Base-by-base conservation (phyloP, 2,797 vertebrate genomes). In the Champsocephalus gunnari region DNA sequence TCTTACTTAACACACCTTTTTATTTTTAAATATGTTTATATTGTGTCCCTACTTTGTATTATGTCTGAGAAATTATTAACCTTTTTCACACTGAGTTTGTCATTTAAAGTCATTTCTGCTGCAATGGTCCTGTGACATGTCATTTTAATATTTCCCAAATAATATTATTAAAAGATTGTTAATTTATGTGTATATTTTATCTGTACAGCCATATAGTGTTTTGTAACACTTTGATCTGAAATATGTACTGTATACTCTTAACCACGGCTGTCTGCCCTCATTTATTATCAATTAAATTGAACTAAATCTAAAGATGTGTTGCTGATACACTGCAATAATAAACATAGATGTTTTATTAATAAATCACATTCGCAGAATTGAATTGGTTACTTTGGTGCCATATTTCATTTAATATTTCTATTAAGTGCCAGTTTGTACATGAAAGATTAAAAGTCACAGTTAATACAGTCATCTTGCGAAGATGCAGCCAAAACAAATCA, bases 281-380 rank as follows among this genome's bases (percentile, higher is more conserved):
- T 38, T 38, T 38, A 38, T 7, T 9, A 38, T 38, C 8, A 38
- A 38, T 38, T 9, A 8, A 38, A 38, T 7, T 38, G 6, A 38
- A 38, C 34, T 0, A 8, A 61, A 69, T 47, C n/a, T 3, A 19
- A 67, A 58, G 16, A 49, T 62, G 56, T 70, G 11, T 55, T 11
- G 5, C 32, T 34, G 19, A 41, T 38, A 51, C 48, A 67, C 72
- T 66, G 6, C 58, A 68, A 32, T 71, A 43, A 75, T 72, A 66
- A 54, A 58, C 72, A 64, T 53, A 38, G 57, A 48, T 49, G 19
- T 24, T 66, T 14, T 50, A 38, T 38, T 60, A 21, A 83, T 71
- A 76, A 79, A 79, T 32, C 5, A 21, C 58, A 32, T 47, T 73
- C 45, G 32, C 0, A 61, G 11, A 28, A 64, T 67, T 28, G 28